These are phyloP conservation scores for Aleiodes alternator DNA, from an alignment of 2,888 invertebrate species.

Conservation along the genomic window DNA sequence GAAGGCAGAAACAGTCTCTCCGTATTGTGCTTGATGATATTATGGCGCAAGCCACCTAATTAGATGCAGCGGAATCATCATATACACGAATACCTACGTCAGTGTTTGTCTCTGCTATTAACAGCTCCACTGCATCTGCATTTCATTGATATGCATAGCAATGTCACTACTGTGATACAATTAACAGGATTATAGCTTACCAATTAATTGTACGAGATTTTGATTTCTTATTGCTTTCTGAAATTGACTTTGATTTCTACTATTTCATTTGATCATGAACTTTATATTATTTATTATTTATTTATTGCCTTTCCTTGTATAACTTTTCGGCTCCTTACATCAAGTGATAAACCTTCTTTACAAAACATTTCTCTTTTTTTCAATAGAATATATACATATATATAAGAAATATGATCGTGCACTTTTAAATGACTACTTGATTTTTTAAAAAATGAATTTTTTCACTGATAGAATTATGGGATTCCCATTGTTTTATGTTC, in stretches of 20 bases:
- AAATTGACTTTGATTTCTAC: conserved; percentile 8
- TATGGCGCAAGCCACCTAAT: conserved; percentile 53
- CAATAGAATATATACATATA: too few relatives aligned
- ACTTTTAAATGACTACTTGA: too few relatives aligned
- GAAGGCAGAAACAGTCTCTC: conserved; percentile 40
- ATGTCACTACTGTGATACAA: conserved; percentile 46
- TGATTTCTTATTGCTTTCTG: conserved; percentile 9
- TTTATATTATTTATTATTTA: too few relatives aligned
- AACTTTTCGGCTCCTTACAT: too few relatives aligned
- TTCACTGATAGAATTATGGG: not conserved
- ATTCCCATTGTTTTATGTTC: not conserved
- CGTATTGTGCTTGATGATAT: conserved; percentile 46
- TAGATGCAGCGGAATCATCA: conserved; percentile 56
- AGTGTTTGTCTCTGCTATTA: conserved; percentile 52
- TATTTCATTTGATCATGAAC: too few relatives aligned
- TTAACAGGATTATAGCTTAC: conserved; percentile 38
- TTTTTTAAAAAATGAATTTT: not conserved
- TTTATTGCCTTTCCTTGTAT: too few relatives aligned
- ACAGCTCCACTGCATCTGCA: conserved; percentile 57
- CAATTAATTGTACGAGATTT: conserved; percentile 35
- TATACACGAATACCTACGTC: conserved; percentile 53
- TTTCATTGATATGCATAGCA: conserved; percentile 57
- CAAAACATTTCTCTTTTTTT: too few relatives aligned
- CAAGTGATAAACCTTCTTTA: too few relatives aligned
- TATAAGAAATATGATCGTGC: too few relatives aligned